These are phyloP conservation scores for Gadus chalcogrammus DNA, from an alignment of 2,113 vertebrate genomes.

Conservation along the genomic window DNA sequence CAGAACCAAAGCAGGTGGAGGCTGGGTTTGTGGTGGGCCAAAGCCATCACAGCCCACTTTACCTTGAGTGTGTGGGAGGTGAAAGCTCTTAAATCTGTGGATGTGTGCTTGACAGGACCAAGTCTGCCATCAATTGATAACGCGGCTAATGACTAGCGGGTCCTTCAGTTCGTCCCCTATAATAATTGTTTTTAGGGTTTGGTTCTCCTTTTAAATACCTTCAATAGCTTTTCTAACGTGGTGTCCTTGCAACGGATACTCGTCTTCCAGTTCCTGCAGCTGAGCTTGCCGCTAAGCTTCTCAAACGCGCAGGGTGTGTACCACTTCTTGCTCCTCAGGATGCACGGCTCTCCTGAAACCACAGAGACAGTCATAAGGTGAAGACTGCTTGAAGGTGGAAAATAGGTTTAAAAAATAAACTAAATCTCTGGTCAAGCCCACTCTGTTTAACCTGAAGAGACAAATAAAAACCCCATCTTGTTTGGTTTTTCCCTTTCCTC, in stretches of 20 bases:
- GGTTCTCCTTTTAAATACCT: constrained; percentile 44
- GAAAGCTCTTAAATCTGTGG: too few relatives aligned
- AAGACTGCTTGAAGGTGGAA: too few relatives aligned
- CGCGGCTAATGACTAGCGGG: too few relatives aligned
- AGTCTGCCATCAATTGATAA: too few relatives aligned
- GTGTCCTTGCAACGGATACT: constrained; percentile 54
- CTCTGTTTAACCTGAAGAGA: too few relatives aligned
- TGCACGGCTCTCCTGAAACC: constrained; percentile 57
- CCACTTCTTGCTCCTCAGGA: constrained; percentile 40
- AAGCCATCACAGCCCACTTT: too few relatives aligned
- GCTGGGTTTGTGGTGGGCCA: too few relatives aligned
- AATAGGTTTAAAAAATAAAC: not conserved
- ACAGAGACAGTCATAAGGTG: not conserved
- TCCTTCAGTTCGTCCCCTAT: not conserved
- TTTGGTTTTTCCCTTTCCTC: too few relatives aligned
- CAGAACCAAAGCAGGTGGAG: too few relatives aligned
- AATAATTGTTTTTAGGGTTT: not conserved
- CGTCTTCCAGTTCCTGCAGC: constrained; percentile 57
- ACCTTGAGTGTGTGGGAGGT: too few relatives aligned
- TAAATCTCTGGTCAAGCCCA: too few relatives aligned
- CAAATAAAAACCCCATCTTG: too few relatives aligned
- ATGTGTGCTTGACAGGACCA: not conserved
- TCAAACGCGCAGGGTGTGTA: constrained; percentile 59
- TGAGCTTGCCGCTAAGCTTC: constrained; percentile 44
- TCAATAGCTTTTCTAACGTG: constrained; percentile 47